Conservation (phyloP, 2,113 vertebrate species). For the Solenodon paradoxus region DNA sequence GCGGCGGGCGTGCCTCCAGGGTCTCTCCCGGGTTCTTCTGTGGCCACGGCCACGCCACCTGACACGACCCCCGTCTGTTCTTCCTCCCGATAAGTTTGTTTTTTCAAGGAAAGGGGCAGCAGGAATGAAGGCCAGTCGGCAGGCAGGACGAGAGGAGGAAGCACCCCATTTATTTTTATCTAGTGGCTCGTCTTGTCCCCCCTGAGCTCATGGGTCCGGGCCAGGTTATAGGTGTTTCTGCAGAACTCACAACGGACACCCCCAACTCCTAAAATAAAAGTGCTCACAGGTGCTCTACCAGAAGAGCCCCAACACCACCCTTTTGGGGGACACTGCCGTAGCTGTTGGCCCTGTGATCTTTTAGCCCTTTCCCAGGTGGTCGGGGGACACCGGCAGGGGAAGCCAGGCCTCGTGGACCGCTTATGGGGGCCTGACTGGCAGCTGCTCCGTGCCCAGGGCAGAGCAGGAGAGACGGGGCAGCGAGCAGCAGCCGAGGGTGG, state of each 20-base stretch:
- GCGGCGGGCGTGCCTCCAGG: rapidly evolving
- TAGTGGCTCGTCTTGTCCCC: too few relatives aligned
- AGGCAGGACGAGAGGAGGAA: too few relatives aligned
- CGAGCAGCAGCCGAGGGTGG: not conserved
- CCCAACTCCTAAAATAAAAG: not conserved
- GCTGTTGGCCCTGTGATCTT: not conserved
- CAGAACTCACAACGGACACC: too few relatives aligned
- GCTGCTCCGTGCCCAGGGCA: not conserved
- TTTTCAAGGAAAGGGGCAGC: too few relatives aligned
- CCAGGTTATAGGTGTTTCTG: not conserved
- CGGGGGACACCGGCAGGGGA: too few relatives aligned
- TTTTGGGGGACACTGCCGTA: not conserved
- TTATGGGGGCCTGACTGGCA: not conserved
- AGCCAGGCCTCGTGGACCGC: too few relatives aligned
- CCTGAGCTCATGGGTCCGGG: not conserved
- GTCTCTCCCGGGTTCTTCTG: too few relatives aligned
- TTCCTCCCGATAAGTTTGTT: too few relatives aligned
- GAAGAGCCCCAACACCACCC: not conserved
- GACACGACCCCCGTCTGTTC: too few relatives aligned
- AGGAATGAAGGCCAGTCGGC: too few relatives aligned
- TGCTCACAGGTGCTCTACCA: not conserved
- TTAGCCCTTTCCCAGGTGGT: not conserved
- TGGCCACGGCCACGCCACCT: too few relatives aligned
- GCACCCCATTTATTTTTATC: too few relatives aligned
- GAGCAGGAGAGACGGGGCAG: not conserved